Conservation (phyloP, 64 coral and sea anemone species). For the Pocillopora verrucosa region DNA sequence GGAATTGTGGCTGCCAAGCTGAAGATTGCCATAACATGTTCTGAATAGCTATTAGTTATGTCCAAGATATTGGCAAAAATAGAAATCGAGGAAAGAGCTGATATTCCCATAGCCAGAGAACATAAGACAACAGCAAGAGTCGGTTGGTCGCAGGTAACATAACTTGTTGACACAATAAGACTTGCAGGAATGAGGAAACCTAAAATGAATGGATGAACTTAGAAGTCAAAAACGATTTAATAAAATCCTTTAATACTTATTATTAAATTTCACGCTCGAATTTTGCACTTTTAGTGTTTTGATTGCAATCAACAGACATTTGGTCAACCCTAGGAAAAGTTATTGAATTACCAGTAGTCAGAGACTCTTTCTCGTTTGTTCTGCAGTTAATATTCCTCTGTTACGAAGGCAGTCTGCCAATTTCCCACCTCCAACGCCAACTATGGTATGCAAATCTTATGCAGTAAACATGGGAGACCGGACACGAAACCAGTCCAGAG, state of each 20-base stretch:
- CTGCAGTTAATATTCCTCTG: conserved; percentile 3
- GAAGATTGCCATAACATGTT: conserved; percentile 71
- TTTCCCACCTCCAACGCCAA: conserved; percentile 27
- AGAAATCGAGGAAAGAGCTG: conserved; percentile 17
- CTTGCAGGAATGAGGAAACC: conserved; percentile 72
- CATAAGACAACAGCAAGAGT: conserved; percentile 65
- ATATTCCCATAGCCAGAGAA: conserved; percentile 48
- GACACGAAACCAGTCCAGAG: conserved; percentile 78
- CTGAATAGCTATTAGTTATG: conserved; percentile 83
- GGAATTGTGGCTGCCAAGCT: conserved; percentile 72
- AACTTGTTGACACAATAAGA: conserved; percentile 77
- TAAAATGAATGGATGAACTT: conserved; percentile 1
- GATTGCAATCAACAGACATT: no score
- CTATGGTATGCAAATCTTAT: not conserved
- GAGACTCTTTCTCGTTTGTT: conserved; percentile 64
- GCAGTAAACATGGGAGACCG: conserved; percentile 65
- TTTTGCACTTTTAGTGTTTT: no score
- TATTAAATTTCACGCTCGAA: no score
- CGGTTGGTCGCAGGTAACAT: conserved; percentile 55
- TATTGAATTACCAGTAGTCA: conserved; percentile 35
- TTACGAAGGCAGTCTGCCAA: conserved; percentile 63
- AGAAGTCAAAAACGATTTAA: not conserved
- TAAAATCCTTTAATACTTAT: no score
- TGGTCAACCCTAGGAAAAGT: no score
- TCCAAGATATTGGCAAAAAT: conserved; percentile 73